phyloP scores from a whole-genome alignment of 1,140 invertebrate genomes.

The Helicoverpa armigera region DNA sequence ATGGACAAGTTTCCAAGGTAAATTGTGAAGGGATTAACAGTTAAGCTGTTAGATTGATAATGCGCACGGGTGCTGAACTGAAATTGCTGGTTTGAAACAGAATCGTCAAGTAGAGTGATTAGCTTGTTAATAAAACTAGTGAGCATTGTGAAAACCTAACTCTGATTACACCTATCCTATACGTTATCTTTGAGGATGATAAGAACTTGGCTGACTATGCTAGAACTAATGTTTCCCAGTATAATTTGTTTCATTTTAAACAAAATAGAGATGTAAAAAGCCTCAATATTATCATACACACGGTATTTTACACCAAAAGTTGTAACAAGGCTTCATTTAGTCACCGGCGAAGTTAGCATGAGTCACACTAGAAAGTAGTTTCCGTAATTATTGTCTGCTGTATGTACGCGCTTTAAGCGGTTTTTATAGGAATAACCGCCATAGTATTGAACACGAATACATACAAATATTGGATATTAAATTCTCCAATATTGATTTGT shows the following conservation, averaged over 20 bases:
- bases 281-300: background rate
- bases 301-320: slow-evolving; percentile 15
- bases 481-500: slow-evolving; percentile 26
- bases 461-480: slow-evolving; percentile 20
- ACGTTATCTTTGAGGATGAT: slow-evolving; percentile 35
- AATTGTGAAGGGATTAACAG: slow-evolving; percentile 64
- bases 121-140: slow-evolving; percentile 31
- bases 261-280: background rate
- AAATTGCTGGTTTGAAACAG: slow-evolving; percentile 16
- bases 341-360: slow-evolving; percentile 33
- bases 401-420: slow-evolving; percentile 29
- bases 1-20: slow-evolving; percentile 62
- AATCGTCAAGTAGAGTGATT: slow-evolving; percentile 29
- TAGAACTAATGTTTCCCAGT: slow-evolving; percentile 21
- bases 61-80: slow-evolving; percentile 13
- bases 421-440: slow-evolving; percentile 22
- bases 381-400: slow-evolving; percentile 44
- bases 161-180: slow-evolving; percentile 13
- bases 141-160: slow-evolving; percentile 18
- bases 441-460: slow-evolving; percentile 20
- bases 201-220: slow-evolving; percentile 5
- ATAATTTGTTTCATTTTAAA: slow-evolving; percentile 1
- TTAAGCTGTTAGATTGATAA: slow-evolving; percentile 41
- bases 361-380: slow-evolving; percentile 47
- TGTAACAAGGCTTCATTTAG: slow-evolving; percentile 42